Conservation (phyloP, 2,888 invertebrate species). For the Sinodicranocentrus sp. region DNA sequence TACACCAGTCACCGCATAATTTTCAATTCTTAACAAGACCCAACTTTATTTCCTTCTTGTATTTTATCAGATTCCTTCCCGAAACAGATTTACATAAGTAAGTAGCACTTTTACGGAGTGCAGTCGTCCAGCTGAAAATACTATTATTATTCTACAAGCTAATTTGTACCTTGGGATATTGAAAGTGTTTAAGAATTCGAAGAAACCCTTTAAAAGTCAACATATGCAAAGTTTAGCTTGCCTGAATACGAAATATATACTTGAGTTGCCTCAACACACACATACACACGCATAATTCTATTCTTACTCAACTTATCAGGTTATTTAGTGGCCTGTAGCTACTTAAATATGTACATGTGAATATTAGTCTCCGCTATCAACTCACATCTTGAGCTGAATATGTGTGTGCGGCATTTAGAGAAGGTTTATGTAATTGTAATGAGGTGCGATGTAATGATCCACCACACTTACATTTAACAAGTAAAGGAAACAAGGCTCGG, state of each 20-base stretch:
- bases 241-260: too few species aligned
- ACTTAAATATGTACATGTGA: background rate
- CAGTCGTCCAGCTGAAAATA: background rate
- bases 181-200: background rate
- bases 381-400: background rate
- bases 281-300: too few species aligned
- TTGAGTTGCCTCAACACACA: too few species aligned
- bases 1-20: background rate
- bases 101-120: background rate
- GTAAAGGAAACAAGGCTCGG: slow-evolving; percentile 5
- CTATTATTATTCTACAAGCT: slow-evolving; percentile 14
- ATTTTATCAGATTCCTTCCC: background rate
- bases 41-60: slow-evolving; percentile 10
- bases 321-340: background rate
- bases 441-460: slow-evolving; percentile 49
- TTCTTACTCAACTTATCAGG: background rate
- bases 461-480: slow-evolving; percentile 19
- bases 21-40: slow-evolving; percentile 11
- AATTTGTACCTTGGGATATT: slow-evolving; percentile 17
- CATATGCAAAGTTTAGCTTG: background rate
- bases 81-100: background rate
- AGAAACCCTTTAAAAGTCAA: background rate
- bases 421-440: slow-evolving; percentile 54
- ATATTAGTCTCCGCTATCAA: background rate
- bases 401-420: slow-evolving; percentile 30